phyloP scores from a whole-genome alignment of 1,140 invertebrate species.

The Danaus melanippus region DNA sequence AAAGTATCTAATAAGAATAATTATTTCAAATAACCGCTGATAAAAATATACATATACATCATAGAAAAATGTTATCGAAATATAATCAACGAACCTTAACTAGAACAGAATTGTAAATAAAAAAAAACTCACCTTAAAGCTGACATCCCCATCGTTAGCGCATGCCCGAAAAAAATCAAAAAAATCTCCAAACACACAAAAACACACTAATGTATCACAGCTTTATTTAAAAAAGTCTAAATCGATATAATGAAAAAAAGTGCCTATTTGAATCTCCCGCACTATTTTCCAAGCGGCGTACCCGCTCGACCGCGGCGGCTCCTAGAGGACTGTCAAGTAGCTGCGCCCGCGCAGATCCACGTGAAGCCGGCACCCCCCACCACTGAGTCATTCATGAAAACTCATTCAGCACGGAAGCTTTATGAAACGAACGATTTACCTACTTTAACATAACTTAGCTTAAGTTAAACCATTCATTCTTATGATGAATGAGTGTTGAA shows the following conservation, averaged over 20 bases:
- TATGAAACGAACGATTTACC: too few species aligned
- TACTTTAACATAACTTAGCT: too few species aligned
- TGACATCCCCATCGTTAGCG: conserved; percentile 49
- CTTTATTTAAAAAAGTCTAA: conserved; percentile 25
- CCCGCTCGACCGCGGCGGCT: conserved; percentile 42
- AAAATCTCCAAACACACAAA: conserved; percentile 37
- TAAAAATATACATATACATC: too few species aligned
- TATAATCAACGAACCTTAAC: too few species aligned
- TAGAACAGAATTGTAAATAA: too few species aligned
- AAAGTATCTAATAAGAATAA: too few species aligned
- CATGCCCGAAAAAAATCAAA: conserved; percentile 39
- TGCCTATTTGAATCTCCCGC: conserved; percentile 52
- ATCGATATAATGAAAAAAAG: conserved; percentile 19
- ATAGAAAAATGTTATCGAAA: too few species aligned
- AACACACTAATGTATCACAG: conserved; percentile 32
- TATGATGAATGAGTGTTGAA: too few species aligned
- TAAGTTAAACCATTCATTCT: too few species aligned
- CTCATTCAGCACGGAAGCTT: neutral
- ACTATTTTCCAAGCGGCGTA: conserved; percentile 22
- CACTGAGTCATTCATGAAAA: conserved; percentile 57
- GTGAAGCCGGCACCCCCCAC: conserved; percentile 34
- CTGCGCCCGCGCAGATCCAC: conserved; percentile 32
- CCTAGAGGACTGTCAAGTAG: conserved; percentile 37
- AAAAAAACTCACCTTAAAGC: conserved; percentile 43
- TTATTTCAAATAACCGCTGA: too few species aligned